Percentiles rank a stretch among this genome's conserved stretches.
These are phyloP conservation scores for Erpobdella octoculata DNA, from an alignment of 2,888 invertebrate genomes.

Conservation along the genomic window DNA sequence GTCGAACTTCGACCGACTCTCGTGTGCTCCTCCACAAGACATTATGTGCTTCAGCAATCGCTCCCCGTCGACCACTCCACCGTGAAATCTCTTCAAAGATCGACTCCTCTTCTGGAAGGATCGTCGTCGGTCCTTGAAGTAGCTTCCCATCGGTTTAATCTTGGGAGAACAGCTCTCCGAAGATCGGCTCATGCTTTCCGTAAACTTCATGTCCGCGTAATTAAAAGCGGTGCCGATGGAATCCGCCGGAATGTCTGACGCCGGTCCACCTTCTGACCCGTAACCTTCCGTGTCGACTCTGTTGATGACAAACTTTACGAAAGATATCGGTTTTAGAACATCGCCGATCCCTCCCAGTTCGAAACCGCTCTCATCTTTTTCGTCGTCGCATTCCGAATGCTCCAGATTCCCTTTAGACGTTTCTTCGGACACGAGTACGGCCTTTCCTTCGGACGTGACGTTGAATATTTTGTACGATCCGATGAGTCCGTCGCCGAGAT, in stretches of 20 bases:
- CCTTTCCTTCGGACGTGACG: conserved; percentile 2
- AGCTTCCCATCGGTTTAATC: not conserved
- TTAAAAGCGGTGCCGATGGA: conserved; percentile 7
- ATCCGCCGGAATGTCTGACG: not conserved
- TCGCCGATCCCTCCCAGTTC: conserved; percentile 24
- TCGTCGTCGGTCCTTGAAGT: conserved; percentile 14
- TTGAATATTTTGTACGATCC: conserved; percentile 25
- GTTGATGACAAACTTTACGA: conserved; percentile 28
- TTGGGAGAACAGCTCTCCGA: not conserved
- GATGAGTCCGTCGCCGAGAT: conserved; percentile 4
- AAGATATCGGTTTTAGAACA: conserved; percentile 25
- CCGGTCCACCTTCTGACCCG: not conserved
- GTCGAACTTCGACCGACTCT: not conserved
- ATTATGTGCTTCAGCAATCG: conserved; percentile 20
- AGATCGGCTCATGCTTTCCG: not conserved
- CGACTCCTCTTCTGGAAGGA: conserved; percentile 13
- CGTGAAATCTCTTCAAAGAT: not conserved
- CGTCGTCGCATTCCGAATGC: not conserved
- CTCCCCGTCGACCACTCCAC: conserved; percentile 17
- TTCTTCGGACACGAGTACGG: not conserved
- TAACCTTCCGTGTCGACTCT: conserved; percentile 17
- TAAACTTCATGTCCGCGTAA: conserved; percentile 13
- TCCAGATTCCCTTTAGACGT: not conserved
- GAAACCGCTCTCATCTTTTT: not conserved
- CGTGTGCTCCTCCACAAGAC: conserved; percentile 11